Evolutionary conservation across 2,888 invertebrate species (phyloP), one percentile per base, ranked within the genome.

Genomic region (Gymnocheta viridis): DNA sequence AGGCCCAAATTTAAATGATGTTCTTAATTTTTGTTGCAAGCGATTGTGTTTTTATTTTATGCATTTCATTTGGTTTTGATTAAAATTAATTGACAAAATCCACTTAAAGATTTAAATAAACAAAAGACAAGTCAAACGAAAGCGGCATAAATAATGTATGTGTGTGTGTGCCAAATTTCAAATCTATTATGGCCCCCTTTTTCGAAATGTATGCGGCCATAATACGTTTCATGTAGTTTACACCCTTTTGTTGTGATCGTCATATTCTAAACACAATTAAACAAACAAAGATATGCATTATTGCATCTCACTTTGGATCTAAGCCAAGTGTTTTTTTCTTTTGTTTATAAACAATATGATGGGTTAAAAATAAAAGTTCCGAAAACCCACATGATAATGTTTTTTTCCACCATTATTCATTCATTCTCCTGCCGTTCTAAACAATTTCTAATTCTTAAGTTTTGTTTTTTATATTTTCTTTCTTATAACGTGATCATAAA

Each of bases 401-500:
- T 41, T 17, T 41, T 14, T 27, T 41, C 19, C 19, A 27, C 17
- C 9, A 41, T 41, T 41, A 10, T 67, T 47, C 19, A 10, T 67
- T 47, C 19, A 24, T 24, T 49, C 24, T n/a, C 47, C 17, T 17
- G 32, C 12, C 9, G 56, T 54, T 44, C 38, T 74, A 64, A n/a
- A 54, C 64, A 73, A 58, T 62, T 51, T 51, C 12, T 1, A 47
- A 9, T 47, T 29, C n/a, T 27, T 29, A 14, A n/a, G n/a, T n/a
- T n/a, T 32, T n/a, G n/a, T 19, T 2, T 64, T 32, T 88, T 89
- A 92, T 29, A 92, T 92, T 89, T 93, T 94, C 87, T 93, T 94
- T 86, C 95, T 93, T 0, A 96, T 93, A 7, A 95, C 93, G 88
- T 97, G 97, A 90, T 97, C 97, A 88, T 96, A 97, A 60, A 97